Conservation (phyloP, 1,140 invertebrate species). For the Kradibia gibbosae region DNA sequence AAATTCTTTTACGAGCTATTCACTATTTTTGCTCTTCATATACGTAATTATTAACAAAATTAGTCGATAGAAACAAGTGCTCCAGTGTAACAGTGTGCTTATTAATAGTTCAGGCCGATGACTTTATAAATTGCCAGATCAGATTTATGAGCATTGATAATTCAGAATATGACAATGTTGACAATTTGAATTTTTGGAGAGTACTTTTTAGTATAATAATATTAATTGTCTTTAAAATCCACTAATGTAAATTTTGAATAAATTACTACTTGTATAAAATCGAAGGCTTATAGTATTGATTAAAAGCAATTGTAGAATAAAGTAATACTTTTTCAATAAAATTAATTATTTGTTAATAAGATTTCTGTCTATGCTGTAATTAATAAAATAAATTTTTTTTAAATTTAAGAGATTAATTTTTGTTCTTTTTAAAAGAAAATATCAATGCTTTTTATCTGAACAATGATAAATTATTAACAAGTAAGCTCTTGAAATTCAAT, state of each 20-base stretch:
- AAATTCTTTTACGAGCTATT: neutral
- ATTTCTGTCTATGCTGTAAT: neutral
- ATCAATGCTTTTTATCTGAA: neutral
- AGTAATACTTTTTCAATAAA: no score
- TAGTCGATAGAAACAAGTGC: slow-evolving; percentile 21
- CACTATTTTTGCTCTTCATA: neutral
- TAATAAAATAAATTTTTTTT: neutral
- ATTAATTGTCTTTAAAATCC: no score
- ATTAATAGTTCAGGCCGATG: slow-evolving; percentile 39
- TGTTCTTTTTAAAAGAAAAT: neutral
- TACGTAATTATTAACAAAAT: slow-evolving; percentile 1
- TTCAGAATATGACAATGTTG: neutral
- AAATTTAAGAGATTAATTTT: neutral
- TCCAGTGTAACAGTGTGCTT: neutral
- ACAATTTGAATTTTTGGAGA: no score
- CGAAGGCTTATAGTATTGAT: no score
- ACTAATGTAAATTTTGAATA: no score
- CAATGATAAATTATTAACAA: neutral
- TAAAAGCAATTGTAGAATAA: neutral
- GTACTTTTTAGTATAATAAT: no score
- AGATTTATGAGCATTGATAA: slow-evolving; percentile 9
- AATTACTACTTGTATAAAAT: no score
- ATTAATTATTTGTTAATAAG: neutral
- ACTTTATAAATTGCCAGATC: slow-evolving; percentile 26
- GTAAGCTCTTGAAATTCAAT: neutral